phyloP scores from a whole-genome alignment of 2,797 vertebrate species.

The Pteropus rufus region DNA sequence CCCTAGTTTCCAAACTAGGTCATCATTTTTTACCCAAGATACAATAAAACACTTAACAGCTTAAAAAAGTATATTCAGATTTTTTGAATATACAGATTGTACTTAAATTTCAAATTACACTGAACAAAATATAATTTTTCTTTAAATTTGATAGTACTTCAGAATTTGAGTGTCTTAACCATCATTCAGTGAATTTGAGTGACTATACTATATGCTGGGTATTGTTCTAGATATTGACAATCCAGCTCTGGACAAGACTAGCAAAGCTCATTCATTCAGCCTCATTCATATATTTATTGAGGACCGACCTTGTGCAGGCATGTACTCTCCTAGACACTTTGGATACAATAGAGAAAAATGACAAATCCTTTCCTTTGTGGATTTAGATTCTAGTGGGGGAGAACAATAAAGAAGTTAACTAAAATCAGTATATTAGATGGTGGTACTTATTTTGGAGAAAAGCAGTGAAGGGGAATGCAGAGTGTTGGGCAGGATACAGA shows the following conservation, averaged over 20 bases:
- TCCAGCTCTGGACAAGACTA: not conserved
- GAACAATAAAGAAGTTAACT: not conserved
- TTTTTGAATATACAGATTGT: constrained; percentile 9
- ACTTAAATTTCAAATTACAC: constrained; percentile 26
- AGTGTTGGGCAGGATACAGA: not conserved
- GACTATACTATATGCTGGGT: not conserved
- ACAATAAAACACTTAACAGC: not conserved
- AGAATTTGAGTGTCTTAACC: not conserved
- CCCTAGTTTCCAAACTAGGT: not conserved
- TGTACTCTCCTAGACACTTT: not conserved
- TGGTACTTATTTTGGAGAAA: not conserved
- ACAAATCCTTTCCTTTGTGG: not conserved
- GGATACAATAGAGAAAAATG: not conserved
- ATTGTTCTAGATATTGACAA: not conserved
- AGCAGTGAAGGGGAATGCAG: not conserved
- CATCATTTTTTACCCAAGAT: not conserved
- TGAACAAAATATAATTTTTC: not conserved
- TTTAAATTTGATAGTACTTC: not conserved
- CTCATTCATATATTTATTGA: not conserved
- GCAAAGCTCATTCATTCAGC: not conserved
- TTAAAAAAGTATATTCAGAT: not conserved
- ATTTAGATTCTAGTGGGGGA: not conserved
- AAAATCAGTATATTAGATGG: not conserved
- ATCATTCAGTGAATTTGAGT: constrained; percentile 1
- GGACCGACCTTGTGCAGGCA: not conserved